phyloP scores from a whole-genome alignment of 1,140 invertebrate species.

The Rhagoletis zephyria region DNA sequence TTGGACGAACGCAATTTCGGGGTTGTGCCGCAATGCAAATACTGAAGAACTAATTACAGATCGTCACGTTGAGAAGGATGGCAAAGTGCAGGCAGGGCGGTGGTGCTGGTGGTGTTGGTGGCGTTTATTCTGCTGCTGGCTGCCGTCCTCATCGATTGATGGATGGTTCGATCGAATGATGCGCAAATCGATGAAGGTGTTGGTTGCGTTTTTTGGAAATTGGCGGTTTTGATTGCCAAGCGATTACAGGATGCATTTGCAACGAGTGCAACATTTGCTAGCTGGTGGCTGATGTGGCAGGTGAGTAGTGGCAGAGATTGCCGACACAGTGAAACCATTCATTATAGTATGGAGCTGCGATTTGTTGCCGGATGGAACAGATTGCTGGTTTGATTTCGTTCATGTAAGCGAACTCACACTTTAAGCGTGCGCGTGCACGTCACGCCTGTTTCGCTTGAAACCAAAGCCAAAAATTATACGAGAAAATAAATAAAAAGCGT shows the following conservation, averaged over 20 bases:
- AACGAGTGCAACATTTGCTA: neutral
- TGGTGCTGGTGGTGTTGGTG: neutral
- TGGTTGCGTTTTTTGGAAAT: constrained; percentile 50
- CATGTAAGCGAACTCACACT: constrained; percentile 40
- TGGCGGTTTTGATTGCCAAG: constrained; percentile 13
- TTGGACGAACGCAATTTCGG: constrained; percentile 28
- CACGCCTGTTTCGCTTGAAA: constrained; percentile 13
- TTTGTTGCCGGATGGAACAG: constrained; percentile 23
- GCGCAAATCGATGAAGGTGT: constrained; percentile 39
- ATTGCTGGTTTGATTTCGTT: constrained; percentile 26
- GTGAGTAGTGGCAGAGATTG: constrained; percentile 38
- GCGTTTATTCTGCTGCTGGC: neutral
- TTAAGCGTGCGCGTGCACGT: constrained; percentile 18
- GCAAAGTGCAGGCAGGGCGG: neutral
- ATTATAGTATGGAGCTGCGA: neutral
- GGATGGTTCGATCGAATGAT: constrained; percentile 7
- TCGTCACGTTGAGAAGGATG: neutral
- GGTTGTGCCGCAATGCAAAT: constrained; percentile 42
- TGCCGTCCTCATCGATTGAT: constrained; percentile 18
- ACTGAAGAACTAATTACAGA: constrained; percentile 24
- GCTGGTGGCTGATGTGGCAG: neutral
- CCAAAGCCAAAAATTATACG: neutral
- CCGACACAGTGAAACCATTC: constrained; percentile 6
- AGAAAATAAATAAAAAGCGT: neutral
- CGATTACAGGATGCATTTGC: neutral